Percentiles rank a stretch among this genome's conserved stretches.
These are phyloP conservation scores for Tetragonula clypearis DNA, from an alignment of 1,140 invertebrate genomes.

Conservation along the genomic window DNA sequence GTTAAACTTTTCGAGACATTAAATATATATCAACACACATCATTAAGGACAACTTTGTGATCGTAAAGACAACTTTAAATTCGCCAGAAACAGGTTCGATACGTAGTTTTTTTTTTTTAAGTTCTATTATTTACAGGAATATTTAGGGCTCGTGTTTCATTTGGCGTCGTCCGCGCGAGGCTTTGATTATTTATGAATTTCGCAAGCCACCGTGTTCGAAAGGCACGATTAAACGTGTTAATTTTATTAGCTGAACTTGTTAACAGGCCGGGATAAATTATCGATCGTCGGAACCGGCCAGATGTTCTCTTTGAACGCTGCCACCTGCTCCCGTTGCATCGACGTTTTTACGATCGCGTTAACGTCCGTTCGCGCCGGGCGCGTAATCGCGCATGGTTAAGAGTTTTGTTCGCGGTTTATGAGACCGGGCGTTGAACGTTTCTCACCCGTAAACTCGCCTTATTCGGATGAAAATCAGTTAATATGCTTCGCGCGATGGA, in stretches of 20 bases:
- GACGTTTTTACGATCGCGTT: slow-evolving; percentile 40
- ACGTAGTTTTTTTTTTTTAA: not conserved
- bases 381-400: slow-evolving; percentile 27
- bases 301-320: slow-evolving; percentile 27
- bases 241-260: slow-evolving; percentile 33
- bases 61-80: not conserved
- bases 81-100: not conserved
- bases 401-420: slow-evolving; percentile 18
- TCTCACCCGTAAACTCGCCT: not conserved
- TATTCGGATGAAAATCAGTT: not conserved
- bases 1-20: not conserved
- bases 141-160: not conserved
- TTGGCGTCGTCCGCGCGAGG: not conserved
- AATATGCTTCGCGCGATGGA: not conserved
- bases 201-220: not conserved
- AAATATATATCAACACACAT: not conserved
- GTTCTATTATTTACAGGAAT: not conserved
- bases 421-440: not conserved
- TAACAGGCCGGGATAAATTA: slow-evolving; percentile 34
- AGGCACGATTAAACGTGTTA: slow-evolving; percentile 8
- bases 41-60: not conserved
- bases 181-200: not conserved
- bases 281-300: slow-evolving; percentile 4
- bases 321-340: slow-evolving; percentile 30
- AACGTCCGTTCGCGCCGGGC: slow-evolving; percentile 21